phyloP scores from a whole-genome alignment of 2,888 invertebrate species.

The Drosophila gaucha region DNA sequence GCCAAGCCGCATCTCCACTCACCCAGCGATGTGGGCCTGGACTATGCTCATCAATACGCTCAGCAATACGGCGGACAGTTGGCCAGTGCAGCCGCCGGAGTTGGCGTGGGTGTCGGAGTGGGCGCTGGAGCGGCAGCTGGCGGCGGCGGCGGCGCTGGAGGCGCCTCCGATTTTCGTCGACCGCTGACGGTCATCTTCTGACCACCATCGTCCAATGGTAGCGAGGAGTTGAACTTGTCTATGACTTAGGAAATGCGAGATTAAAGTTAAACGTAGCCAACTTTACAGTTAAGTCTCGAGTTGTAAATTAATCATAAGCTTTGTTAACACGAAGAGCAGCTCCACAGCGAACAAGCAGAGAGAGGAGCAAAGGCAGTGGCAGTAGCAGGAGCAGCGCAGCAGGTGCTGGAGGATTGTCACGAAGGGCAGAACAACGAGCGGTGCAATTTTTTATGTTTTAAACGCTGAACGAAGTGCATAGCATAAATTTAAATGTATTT shows the following conservation, averaged over 20 bases:
- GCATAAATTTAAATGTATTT: conserved; percentile 77
- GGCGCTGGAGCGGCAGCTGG: conserved; percentile 38
- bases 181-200: conserved; percentile 85
- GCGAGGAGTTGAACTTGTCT: conserved; percentile 82
- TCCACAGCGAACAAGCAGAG: conserved; percentile 6
- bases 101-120: conserved; percentile 39
- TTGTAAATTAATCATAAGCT: conserved; percentile 73
- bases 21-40: conserved; percentile 83
- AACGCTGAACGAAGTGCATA: conserved; percentile 77
- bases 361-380: not conserved
- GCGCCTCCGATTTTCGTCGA: conserved; percentile 82
- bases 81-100: conserved; percentile 58
- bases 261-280: conserved; percentile 77
- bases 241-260: conserved; percentile 81
- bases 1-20: conserved; percentile 83
- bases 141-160: conserved; percentile 57
- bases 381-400: not conserved
- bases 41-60: conserved; percentile 82
- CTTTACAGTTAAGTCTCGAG: conserved; percentile 73
- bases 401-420: not conserved
- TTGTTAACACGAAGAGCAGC: conserved; percentile 51
- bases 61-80: conserved; percentile 79
- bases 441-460: conserved; percentile 81
- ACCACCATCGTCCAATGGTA: conserved; percentile 83
- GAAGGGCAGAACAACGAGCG: conserved; percentile 75